phyloP scores from a whole-genome alignment of 2,888 invertebrate genomes.

The Odontothrips loti region DNA sequence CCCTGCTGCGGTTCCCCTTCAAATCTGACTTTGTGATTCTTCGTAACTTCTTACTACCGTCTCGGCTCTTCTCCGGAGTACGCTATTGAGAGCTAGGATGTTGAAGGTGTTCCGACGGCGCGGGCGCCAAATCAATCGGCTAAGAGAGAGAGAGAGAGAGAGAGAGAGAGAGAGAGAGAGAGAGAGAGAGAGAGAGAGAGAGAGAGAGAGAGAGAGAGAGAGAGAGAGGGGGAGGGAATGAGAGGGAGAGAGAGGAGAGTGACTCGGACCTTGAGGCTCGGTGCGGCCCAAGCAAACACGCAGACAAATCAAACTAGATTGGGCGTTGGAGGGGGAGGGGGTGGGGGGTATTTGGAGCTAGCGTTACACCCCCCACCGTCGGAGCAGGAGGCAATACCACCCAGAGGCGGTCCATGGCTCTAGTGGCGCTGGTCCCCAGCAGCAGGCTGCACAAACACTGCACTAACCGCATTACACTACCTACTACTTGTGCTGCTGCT shows the following conservation, averaged over 20 bases:
- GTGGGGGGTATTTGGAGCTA: neutral
- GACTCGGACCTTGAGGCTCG: neutral
- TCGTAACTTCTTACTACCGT: no score
- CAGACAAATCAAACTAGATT: neutral
- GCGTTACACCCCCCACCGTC: neutral
- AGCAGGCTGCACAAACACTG: neutral
- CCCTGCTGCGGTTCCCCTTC: no score
- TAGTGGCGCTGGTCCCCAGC: neutral
- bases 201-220: neutral
- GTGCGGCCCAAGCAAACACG: neutral
- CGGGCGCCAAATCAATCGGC: no score
- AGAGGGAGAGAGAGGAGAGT: neutral
- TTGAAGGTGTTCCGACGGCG: no score
- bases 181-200: neutral
- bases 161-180: neutral
- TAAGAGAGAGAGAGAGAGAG: neutral
- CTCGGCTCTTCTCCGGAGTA: no score
- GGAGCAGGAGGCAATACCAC: no score
- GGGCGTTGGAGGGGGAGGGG: neutral
- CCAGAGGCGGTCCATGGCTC: no score
- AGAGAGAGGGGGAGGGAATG: neutral
- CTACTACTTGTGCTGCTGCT: no score
- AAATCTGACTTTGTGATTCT: no score
- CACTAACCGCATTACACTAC: neutral
- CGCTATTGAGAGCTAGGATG: no score